phyloP scores from a whole-genome alignment of 2,888 invertebrate genomes.

The Eudemis profundana region DNA sequence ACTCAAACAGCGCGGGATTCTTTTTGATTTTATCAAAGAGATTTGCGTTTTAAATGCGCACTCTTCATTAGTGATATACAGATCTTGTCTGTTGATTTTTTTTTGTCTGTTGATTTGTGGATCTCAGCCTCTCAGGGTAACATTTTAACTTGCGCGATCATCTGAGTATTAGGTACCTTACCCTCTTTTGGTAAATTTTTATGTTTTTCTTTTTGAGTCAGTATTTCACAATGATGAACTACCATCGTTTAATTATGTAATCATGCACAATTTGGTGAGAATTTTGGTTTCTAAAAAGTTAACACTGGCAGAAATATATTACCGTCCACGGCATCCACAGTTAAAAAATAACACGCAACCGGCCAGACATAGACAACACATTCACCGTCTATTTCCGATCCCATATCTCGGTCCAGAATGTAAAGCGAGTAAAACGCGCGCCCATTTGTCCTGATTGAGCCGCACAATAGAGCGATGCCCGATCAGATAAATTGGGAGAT shows the following conservation, averaged over 20 bases:
- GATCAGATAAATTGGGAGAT: constrained; percentile 47
- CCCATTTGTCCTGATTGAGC: constrained; percentile 76
- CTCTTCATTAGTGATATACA: constrained; percentile 79
- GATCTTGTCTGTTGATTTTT: constrained; percentile 57
- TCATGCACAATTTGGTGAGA: not conserved
- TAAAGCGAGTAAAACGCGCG: constrained; percentile 72
- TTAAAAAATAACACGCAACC: constrained; percentile 30
- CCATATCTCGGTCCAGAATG: constrained; percentile 63
- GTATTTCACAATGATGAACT: not conserved
- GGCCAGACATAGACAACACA: constrained; percentile 43
- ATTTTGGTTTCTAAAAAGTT: too few species aligned
- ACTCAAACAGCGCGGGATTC: constrained; percentile 74
- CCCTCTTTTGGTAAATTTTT: constrained; percentile 26
- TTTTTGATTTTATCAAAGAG: constrained; percentile 78
- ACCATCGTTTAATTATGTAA: not conserved
- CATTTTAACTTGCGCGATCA: constrained; percentile 57
- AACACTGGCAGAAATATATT: not conserved
- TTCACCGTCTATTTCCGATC: constrained; percentile 46
- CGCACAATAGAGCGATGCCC: constrained; percentile 47
- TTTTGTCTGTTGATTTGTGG: constrained; percentile 56
- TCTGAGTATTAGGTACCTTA: too few species aligned
- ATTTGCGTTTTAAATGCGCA: constrained; percentile 70
- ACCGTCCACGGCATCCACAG: not conserved
- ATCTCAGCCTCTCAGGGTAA: constrained; percentile 59
- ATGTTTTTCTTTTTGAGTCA: constrained; percentile 16